Base-by-base conservation (phyloP, 2,113 vertebrate genomes). In the Paratilapia polleni region DNA sequence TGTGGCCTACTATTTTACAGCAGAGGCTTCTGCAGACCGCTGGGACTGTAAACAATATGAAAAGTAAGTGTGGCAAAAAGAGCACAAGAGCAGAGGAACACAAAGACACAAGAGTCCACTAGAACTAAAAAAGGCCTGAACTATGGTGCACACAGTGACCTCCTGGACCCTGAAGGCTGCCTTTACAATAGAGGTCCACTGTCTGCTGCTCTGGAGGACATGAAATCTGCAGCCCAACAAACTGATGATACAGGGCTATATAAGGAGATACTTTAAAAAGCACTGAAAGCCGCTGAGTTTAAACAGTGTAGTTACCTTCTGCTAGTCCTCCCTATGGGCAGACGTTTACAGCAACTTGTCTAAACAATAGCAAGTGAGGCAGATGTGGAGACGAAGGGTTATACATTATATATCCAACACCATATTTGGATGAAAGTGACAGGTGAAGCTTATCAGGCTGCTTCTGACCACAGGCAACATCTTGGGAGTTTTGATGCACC, bases 281-380 rank as follows among this genome's bases (percentile, higher is more conserved):
- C 49, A 20, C 66, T 73, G 81, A 73, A 64, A 82, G 79, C 82
- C 54, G 88, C 62, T 58, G 87, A 87, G 82, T 90, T 86, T 90
- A 92, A 91, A 90, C 81, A 88, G 82, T 4, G 26, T 49, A 36
- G 86, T 66, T 73, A 73, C 58, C 74, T 86, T 81, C 76, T 89
- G 82, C 87, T 77, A n/a, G 86, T 88, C 63, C 80, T 92, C 79
- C 84, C 91, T 74, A 57, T 78, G 77, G 70, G 52, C 86, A 85
- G 88, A 92, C 77, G 84, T 95, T 95, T 94, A 91, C 82, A 90
- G 78, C 76, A 83, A 85, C 90, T 86, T 94, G 92, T 94, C 93
- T 84, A 95, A 94, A 95, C 93, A 94, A 93, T 28, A 85, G 92
- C 90, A 81, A 80, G 89, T 70, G 88, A 88, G 91, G 88, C 57